Conservation (phyloP, 35 echinoderm and acorn worm species). For the Acanthaster planci region DNA sequence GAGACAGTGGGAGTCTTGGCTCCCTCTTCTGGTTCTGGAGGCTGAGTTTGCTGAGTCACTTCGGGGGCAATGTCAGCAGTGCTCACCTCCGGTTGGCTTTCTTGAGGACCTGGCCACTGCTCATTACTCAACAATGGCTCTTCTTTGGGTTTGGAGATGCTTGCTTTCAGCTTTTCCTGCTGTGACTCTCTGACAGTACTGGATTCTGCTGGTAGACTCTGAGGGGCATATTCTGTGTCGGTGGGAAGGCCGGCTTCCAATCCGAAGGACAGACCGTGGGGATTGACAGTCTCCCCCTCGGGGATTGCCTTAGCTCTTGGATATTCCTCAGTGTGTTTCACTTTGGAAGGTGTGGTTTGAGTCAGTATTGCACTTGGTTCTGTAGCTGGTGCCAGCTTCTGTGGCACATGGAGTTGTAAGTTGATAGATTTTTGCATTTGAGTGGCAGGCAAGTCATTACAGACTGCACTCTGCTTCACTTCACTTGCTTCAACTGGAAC, state of each 20-base stretch:
- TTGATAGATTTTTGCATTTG: neutral
- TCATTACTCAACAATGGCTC: neutral
- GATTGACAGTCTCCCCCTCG: neutral
- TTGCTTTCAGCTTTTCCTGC: neutral
- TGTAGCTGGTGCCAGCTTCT: neutral
- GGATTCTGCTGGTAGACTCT: neutral
- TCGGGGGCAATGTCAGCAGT: neutral
- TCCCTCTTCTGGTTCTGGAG: slow-evolving; percentile 2
- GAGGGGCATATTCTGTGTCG: neutral
- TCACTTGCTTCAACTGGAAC: neutral
- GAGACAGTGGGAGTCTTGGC: neutral
- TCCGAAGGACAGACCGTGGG: neutral
- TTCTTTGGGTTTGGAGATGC: neutral
- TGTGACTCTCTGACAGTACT: neutral
- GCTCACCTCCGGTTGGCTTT: neutral
- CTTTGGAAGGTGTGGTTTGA: neutral
- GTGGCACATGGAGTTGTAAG: neutral
- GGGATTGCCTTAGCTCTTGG: slow-evolving; percentile 7
- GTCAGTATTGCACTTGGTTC: slow-evolving; percentile 12
- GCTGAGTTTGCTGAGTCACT: neutral
- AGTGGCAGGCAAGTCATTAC: neutral
- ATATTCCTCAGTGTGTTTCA: neutral
- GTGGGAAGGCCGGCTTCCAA: neutral
- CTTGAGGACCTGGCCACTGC: neutral
- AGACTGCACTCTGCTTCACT: neutral